Evolutionary conservation across 2,797 vertebrate species (phyloP), one percentile per base, ranked within the genome.

Genomic region (Oceanodroma leucorhoa): DNA sequence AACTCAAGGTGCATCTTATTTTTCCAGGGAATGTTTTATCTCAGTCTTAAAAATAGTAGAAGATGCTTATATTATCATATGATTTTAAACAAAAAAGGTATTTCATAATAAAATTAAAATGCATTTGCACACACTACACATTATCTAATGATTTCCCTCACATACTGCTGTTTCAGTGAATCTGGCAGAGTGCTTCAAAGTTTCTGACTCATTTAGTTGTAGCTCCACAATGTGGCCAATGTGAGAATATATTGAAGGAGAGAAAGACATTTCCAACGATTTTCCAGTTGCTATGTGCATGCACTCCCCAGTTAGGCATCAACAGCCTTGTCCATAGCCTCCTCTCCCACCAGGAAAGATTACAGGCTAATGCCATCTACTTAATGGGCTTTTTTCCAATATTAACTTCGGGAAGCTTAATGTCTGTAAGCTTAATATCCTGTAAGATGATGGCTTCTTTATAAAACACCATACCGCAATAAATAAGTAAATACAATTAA

Each of bases 141-240:
- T 66, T 43, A 54, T 15, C 32, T 61, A 66, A 80, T 26, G 41
- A 26, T 71, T 69, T 80, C 20, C 22, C 57, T 71, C 40, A 60
- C 8, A 18, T 78, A 16, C 38, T 73, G 23, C 29, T 81, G 30
- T 70, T 86, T 48, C 8, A 2, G n/a, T 13, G 54, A 57, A 83
- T 15, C 14, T 58, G 24, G n/a, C 66, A 54, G 55, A 5, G 22
- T 14, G 26, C n/a, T 61, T 87, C 60, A n/a, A 92, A 75, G 29
- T 53, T 84, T 94, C 65, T 14, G 24, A 90, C 91, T 97, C 78
- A 50, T 75, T 95, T 94, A 87, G 36, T 27, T 87, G 46, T 58
- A 98, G 97, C 97, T 65, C 97, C 98, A 96, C 95, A 0, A 60
- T 80, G 97, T 97, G 97, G 97, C 65, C 66, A 81, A 29, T 15